phyloP scores from a whole-genome alignment of 2,113 vertebrate species.

The Paracanthobrama guichenoti region DNA sequence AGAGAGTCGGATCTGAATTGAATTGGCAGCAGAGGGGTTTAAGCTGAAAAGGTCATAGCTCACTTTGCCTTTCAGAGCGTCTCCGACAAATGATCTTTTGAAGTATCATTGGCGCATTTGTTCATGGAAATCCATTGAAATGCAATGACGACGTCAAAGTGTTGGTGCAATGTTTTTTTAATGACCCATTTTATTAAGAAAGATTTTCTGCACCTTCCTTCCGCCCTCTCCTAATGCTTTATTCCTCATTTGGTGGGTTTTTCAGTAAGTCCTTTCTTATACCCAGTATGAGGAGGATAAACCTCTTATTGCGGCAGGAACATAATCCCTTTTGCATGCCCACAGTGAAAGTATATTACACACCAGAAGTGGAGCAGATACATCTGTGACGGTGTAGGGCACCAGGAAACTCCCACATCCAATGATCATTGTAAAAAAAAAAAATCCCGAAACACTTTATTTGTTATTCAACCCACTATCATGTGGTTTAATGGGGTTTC shows the following conservation, averaged over 20 bases:
- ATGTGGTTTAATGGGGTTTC: not conserved
- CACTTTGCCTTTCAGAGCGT: conserved; percentile 19
- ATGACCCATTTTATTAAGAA: conserved; percentile 25
- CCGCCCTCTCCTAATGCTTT: conserved; percentile 16
- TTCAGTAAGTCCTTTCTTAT: conserved; percentile 48
- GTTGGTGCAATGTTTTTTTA: not conserved
- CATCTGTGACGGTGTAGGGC: conserved; percentile 21
- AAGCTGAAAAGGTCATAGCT: conserved; percentile 8
- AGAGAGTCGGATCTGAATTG: conserved; percentile 27
- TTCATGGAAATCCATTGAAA: conserved; percentile 8
- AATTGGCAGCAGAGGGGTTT: conserved; percentile 38
- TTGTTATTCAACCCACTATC: conserved; percentile 15
- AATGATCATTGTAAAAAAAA: conserved; percentile 4
- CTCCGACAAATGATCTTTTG: conserved; percentile 14
- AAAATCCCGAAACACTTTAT: conserved; percentile 1
- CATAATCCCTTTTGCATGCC: conserved; percentile 52
- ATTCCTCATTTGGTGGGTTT: conserved; percentile 42
- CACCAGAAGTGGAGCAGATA: conserved; percentile 36
- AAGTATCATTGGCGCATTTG: conserved; percentile 3
- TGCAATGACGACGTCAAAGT: not conserved
- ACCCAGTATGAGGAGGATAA: conserved; percentile 46
- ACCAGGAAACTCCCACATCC: conserved; percentile 18
- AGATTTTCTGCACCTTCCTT: conserved; percentile 34
- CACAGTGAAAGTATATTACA: conserved; percentile 50
- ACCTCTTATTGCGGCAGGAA: conserved; percentile 51